These are phyloP conservation scores for Colletes gigas DNA, from an alignment of 1,140 invertebrate genomes.

Conservation along the genomic window DNA sequence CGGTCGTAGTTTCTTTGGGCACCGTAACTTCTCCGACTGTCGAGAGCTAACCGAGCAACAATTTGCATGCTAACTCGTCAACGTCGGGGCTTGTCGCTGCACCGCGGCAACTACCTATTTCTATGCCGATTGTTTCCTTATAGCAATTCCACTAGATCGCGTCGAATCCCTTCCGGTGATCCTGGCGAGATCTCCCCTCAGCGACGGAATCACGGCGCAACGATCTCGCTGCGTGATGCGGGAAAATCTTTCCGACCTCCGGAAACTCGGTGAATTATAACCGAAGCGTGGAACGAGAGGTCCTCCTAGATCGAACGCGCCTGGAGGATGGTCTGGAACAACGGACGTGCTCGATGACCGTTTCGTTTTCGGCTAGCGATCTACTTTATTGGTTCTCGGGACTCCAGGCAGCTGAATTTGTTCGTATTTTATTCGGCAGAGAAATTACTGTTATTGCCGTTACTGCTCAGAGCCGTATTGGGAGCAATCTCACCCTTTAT, in stretches of 20 bases:
- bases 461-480: too few relatives aligned
- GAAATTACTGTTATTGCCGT: too few relatives aligned
- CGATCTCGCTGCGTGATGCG: not conserved
- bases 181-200: not conserved
- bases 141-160: constrained; percentile 40
- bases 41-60: constrained; percentile 48
- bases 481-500: too few relatives aligned
- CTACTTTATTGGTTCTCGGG: too few relatives aligned
- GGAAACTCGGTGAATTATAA: constrained; percentile 39
- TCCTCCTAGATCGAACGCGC: too few relatives aligned
- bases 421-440: too few relatives aligned
- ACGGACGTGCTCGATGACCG: too few relatives aligned
- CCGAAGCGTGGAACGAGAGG: not conserved
- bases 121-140: constrained; percentile 72
- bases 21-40: constrained; percentile 32
- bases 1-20: not conserved
- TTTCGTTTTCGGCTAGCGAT: too few relatives aligned
- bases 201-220: not conserved
- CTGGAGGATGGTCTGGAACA: not conserved
- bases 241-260: constrained; percentile 1
- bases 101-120: constrained; percentile 64
- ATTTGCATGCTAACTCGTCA: constrained; percentile 64
- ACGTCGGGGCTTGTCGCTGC: constrained; percentile 45
- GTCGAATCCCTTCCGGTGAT: constrained; percentile 21
- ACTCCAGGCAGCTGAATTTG: too few relatives aligned